Conservation (phyloP, 2,113 vertebrate species). For the Corynorhinus townsendii region DNA sequence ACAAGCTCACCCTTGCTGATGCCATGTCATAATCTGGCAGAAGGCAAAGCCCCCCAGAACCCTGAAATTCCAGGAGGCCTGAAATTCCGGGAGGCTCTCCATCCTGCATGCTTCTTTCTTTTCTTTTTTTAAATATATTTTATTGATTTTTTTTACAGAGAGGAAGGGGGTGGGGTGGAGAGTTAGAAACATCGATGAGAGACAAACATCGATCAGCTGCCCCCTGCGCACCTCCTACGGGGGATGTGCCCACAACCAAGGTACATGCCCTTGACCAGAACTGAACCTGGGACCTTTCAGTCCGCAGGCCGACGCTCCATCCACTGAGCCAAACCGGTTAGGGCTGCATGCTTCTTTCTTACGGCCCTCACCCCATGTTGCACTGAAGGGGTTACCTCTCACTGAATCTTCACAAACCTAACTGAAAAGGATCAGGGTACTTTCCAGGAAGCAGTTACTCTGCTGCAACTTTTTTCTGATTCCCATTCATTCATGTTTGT, state of each 20-base stretch:
- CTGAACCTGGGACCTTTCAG: too few relatives aligned
- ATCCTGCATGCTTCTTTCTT: neutral
- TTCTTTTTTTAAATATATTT: too few relatives aligned
- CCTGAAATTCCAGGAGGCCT: neutral
- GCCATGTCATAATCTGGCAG: neutral
- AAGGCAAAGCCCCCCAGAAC: neutral
- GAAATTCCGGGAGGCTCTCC: neutral
- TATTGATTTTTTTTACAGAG: too few relatives aligned
- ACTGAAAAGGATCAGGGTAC: neutral
- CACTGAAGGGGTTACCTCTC: neutral
- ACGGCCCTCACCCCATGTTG: neutral
- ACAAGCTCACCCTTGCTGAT: neutral
- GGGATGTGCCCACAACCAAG: too few relatives aligned
- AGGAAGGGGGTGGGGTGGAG: too few relatives aligned
- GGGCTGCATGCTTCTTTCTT: neutral
- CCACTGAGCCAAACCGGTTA: too few relatives aligned
- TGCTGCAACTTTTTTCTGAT: neutral
- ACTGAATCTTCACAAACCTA: neutral
- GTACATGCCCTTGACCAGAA: too few relatives aligned
- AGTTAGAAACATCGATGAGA: too few relatives aligned
- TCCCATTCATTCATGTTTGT: neutral
- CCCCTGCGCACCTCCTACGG: too few relatives aligned
- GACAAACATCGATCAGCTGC: too few relatives aligned
- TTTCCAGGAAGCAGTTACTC: neutral
- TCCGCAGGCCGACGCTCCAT: too few relatives aligned